Percentiles rank a stretch among this genome's conserved stretches.
phyloP scores from a whole-genome alignment of 2,113 vertebrate species.

The Balaeniceps rex region DNA sequence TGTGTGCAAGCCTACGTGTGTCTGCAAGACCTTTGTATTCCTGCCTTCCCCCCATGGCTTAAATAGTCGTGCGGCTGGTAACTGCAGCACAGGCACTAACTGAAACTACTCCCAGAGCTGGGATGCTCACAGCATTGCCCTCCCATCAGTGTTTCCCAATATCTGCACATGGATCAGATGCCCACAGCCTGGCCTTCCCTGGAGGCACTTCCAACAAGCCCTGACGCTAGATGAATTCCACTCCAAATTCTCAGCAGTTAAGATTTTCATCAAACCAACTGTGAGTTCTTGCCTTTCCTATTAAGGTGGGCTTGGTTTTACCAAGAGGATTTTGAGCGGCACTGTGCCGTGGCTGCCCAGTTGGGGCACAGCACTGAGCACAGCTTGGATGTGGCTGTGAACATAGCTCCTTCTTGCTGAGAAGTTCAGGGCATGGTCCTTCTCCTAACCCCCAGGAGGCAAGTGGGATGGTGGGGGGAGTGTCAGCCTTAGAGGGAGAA shows the following conservation, averaged over 20 bases:
- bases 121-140: not conserved
- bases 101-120: not conserved
- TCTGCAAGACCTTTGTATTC: not conserved
- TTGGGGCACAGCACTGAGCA: not conserved
- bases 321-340: not conserved
- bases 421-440: not conserved
- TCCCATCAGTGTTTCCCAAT: not conserved
- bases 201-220: not conserved
- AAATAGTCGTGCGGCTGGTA: not conserved
- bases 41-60: not conserved
- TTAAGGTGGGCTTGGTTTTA: not conserved
- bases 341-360: not conserved
- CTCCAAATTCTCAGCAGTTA: not conserved
- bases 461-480: not conserved
- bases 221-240: not conserved
- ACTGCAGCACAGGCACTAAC: not conserved
- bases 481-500: not conserved
- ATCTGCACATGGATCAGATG: not conserved
- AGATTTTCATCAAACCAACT: not conserved
- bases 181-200: not conserved
- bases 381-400: not conserved
- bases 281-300: not conserved
- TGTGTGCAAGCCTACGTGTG: fast-evolving
- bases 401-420: not conserved
- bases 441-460: not conserved